Conservation (phyloP, 1,140 invertebrate species). For the Cydia pomonella region DNA sequence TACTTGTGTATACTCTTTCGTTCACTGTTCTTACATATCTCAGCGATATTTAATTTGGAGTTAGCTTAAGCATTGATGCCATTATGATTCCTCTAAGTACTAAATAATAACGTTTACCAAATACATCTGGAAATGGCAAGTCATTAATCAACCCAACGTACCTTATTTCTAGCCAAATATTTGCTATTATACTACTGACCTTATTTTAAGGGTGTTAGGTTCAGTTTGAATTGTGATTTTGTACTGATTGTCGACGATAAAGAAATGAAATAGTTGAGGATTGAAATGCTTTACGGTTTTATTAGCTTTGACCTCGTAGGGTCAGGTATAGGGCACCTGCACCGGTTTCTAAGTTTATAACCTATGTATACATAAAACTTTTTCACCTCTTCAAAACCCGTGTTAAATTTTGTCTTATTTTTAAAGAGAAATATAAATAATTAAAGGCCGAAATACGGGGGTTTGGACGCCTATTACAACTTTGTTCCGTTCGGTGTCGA, state of each 20-base stretch:
- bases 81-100: slow-evolving; percentile 14
- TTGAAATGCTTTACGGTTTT: not conserved
- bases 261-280: not conserved
- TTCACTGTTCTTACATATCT: too few species aligned
- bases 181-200: not conserved
- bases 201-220: not conserved
- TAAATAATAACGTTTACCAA: slow-evolving; percentile 14
- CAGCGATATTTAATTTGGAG: too few species aligned
- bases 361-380: too few species aligned
- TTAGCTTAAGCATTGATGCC: not conserved
- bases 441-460: too few species aligned
- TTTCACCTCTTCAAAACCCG: too few species aligned
- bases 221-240: not conserved
- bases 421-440: too few species aligned
- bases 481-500: too few species aligned
- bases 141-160: not conserved
- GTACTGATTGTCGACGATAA: not conserved
- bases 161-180: not conserved
- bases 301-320: not conserved
- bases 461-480: too few species aligned
- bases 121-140: slow-evolving; percentile 12
- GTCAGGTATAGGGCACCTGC: not conserved
- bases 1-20: too few species aligned
- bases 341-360: too few species aligned
- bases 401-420: too few species aligned